Evolutionary conservation across 2,888 invertebrate genomes (phyloP), one percentile per base, ranked within the genome.

Genomic region (Seladonia tumulorum): DNA sequence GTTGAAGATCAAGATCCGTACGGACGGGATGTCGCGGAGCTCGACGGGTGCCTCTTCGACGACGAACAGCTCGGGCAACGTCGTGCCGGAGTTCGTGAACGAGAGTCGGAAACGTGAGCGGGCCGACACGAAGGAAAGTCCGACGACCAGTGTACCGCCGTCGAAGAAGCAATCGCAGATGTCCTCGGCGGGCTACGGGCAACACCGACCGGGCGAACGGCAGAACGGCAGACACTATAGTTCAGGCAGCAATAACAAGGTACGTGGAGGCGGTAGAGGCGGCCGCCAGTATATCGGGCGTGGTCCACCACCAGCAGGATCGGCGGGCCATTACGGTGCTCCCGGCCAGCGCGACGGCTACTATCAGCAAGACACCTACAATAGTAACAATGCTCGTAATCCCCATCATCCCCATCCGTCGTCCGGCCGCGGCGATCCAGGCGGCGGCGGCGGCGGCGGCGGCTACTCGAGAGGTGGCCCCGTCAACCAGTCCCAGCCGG

Each of bases 1-100:
- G 0, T 95, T 98, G 68, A 98, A 97, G 95, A 97, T 98, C 91
- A 98, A 98, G 95, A 98, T 98, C 89, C 97, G 97, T 45, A 97
- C 97, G 92, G 97, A 97, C 88, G 96, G 97, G 82, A 96, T 97
- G 73, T 97, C 96, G 88, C 96, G 92, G 57, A 91, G 90, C 81
- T 88, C 87, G 42, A 70, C 70, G 18, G 80, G 78, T 16, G 79
- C 89, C 29, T 91, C 91, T 91, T 89, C 93, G 91, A 82, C 83
- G n/a, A 81, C 87, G 16, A 81, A 82, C 76, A 76, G 82, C 77
- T 81, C 89, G 81, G 90, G 80, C 81, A 92, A 68, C 84, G 77
- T 82, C 82, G 82, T 72, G 73, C 88, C 89, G 35, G 91, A 89
- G 18, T 83, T 75, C 75, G 10, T 77, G 16, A 84, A 82, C 72